A percentile compares a stretch with the other conserved stretches of the same genome.
These are phyloP conservation scores for Hydrochoerus hydrochaeris DNA, from an alignment of 2,113 vertebrate genomes.

Conservation along the genomic window DNA sequence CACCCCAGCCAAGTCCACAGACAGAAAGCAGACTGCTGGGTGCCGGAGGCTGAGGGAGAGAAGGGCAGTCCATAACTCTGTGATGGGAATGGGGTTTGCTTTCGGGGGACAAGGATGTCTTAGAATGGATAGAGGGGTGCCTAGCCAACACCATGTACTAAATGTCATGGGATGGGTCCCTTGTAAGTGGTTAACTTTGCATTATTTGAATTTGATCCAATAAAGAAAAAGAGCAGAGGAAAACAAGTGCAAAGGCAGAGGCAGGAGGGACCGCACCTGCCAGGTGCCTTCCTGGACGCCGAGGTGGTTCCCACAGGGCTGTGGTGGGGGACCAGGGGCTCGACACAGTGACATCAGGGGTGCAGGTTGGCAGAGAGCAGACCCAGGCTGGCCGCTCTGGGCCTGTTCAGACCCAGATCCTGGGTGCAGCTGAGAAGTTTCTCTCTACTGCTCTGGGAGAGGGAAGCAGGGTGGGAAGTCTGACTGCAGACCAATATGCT, in stretches of 20 bases:
- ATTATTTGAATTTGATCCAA: not conserved
- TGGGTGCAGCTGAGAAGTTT: not conserved
- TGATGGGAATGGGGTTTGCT: not conserved
- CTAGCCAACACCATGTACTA: not conserved
- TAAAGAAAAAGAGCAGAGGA: not conserved
- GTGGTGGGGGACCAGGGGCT: not conserved
- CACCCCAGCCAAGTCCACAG: not conserved
- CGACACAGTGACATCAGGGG: not conserved
- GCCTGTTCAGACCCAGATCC: not conserved
- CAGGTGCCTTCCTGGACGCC: not conserved
- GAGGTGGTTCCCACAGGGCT: fast-evolving
- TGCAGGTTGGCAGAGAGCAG: not conserved
- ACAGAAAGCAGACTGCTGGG: not conserved
- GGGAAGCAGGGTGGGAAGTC: too few relatives aligned
- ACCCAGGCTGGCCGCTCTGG: not conserved
- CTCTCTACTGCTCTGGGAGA: not conserved
- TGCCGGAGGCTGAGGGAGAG: not conserved
- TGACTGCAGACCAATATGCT: not conserved
- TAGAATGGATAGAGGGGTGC: not conserved
- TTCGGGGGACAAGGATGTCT: not conserved
- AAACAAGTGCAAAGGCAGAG: not conserved
- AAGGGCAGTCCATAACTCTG: not conserved
- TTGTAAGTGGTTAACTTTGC: not conserved
- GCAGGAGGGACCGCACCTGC: not conserved
- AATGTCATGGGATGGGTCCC: not conserved